Base-by-base conservation (phyloP, 2,113 vertebrate genomes). In the Dendropsophus ebraccatus region DNA sequence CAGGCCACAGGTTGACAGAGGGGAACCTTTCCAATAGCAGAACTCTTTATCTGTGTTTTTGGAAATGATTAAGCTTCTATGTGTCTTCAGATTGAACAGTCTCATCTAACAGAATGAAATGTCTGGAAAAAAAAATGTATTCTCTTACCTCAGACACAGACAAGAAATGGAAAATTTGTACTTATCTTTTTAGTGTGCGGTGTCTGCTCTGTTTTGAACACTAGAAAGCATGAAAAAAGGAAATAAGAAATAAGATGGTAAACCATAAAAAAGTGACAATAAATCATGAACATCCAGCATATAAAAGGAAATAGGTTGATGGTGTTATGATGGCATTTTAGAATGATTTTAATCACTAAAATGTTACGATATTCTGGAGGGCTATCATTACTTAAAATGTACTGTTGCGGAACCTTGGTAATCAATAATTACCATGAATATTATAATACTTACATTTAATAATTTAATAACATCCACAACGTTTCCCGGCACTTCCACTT, bases 1-100 rank as follows among this genome's bases (percentile, higher is more conserved):
- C 90, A 91, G 94, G 93, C 93, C 92, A 94, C 94, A 94, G 94
- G 94, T 95, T 94, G 92, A 90, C 89, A 88, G 0, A 91, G 88
- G 88, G 80, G 89, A 83, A 91, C 88, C 0, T 72, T 91, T 91
- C 90, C 88, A 89, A 88, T 87, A 89, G 87, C 70, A 87, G 89
- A 84, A 90, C 90, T 88, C 79, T 54, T 87, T 35, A 54, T 87
- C 47, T 49, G 4, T 75, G 82, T 54, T 89, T 90, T 81, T 0
- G 0, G 4, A 85, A 88, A 90, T 81, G 75, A 88, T 89, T 91
- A 90, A 88, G 85, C 81, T 89, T 81, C 21, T 89, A 28, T 78
- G 21, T 60, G 90, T 90, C 81, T 89, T 90, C 87, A 80, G 84
- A 84, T 86, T 88, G 35, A 49, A 78, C 89, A 83, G 32, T 84